Evolutionary conservation across 2,113 vertebrate genomes (phyloP).

Genomic region (Hippoglossus stenolepis): DNA sequence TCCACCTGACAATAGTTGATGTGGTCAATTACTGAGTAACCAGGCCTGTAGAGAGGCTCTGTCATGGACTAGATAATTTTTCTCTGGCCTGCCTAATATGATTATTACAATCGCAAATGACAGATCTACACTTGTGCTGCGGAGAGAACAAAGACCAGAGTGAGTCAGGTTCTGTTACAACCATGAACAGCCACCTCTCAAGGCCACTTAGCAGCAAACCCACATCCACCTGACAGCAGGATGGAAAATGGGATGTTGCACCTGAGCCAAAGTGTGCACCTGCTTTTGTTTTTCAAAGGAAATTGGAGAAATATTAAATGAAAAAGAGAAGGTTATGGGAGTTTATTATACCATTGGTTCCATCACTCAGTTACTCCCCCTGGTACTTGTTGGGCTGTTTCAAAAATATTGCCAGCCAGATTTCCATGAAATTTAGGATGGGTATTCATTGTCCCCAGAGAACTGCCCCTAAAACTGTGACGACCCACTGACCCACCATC

Average conservation of each 20-base stretch:
- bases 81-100: constrained; percentile 40
- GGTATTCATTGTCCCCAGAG: background rate
- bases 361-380: background rate
- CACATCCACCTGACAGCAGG: constrained; percentile 44
- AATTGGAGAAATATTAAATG: constrained; percentile 9
- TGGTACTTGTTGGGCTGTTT: background rate
- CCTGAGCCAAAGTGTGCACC: constrained; percentile 62
- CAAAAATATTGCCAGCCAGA: background rate
- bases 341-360: background rate
- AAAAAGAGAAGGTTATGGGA: background rate
- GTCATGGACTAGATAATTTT: constrained; percentile 39
- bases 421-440: background rate
- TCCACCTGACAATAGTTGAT: constrained; percentile 43
- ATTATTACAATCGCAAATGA: constrained; percentile 53
- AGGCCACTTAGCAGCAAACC: constrained; percentile 47
- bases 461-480: background rate
- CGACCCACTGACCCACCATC: background rate
- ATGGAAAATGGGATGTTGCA: constrained; percentile 42
- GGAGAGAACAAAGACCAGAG: constrained; percentile 41
- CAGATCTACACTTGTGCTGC: constrained; percentile 31
- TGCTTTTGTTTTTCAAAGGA: constrained; percentile 57
- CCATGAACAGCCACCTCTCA: constrained; percentile 63
- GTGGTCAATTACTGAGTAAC: constrained; percentile 34
- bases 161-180: constrained; percentile 65
- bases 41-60: constrained; percentile 34